These are phyloP conservation scores for Macrobrachium nipponense DNA, from an alignment of 1,140 invertebrate species.

Conservation along the genomic window DNA sequence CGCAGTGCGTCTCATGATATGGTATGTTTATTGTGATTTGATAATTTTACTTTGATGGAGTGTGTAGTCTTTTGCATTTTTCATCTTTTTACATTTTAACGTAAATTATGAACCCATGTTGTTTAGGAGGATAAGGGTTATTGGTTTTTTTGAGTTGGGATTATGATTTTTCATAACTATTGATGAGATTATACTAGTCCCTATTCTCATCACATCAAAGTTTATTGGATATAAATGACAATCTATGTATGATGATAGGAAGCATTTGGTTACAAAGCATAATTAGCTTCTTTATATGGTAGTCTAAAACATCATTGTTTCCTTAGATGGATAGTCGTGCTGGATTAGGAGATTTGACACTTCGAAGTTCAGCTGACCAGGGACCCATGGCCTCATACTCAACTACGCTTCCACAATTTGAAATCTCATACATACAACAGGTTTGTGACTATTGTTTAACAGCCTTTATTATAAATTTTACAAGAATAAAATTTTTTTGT, in stretches of 20 bases:
- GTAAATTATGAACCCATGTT: too few species aligned
- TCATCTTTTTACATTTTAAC: neutral
- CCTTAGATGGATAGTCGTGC: constrained; percentile 45
- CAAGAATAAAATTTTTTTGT: too few species aligned
- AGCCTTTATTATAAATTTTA: too few species aligned
- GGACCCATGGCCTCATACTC: constrained; percentile 40
- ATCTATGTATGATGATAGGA: neutral
- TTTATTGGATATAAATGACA: neutral
- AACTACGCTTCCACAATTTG: constrained; percentile 48
- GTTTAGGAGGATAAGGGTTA: too few species aligned
- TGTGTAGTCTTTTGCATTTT: neutral
- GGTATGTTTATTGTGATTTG: constrained; percentile 26
- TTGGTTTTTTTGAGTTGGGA: too few species aligned
- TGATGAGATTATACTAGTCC: neutral
- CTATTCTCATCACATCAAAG: neutral
- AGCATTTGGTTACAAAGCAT: neutral
- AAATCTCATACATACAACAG: constrained; percentile 53
- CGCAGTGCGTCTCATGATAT: constrained; percentile 52
- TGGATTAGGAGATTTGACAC: constrained; percentile 41
- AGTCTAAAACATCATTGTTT: neutral
- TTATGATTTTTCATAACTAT: too few species aligned
- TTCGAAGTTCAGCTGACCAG: constrained; percentile 44
- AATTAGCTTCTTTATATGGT: neutral
- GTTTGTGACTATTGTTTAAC: constrained; percentile 8
- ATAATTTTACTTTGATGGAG: neutral